These are phyloP conservation scores for Tortrix viridana DNA, from an alignment of 2,888 invertebrate genomes.

Conservation along the genomic window DNA sequence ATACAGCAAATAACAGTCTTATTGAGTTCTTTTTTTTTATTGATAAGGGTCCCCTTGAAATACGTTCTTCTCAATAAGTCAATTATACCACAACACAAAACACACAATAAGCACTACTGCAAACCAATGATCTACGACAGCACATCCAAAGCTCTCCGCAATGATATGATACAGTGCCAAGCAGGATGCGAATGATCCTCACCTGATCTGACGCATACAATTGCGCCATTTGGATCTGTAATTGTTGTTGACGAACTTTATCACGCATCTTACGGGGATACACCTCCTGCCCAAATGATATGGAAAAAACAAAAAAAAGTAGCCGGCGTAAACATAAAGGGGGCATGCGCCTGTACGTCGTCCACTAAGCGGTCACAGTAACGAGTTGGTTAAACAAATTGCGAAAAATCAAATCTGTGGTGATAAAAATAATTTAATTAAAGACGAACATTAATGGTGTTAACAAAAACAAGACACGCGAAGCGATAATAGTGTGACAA, in stretches of 20 bases:
- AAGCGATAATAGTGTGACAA: constrained; percentile 59
- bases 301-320: constrained; percentile 82
- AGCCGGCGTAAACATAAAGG: constrained; percentile 83
- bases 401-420: constrained; percentile 55
- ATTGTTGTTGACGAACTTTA: constrained; percentile 88
- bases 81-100: constrained; percentile 51
- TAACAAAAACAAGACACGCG: constrained; percentile 73
- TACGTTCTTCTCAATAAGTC: constrained; percentile 20
- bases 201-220: constrained; percentile 83
- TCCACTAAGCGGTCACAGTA: constrained; percentile 64
- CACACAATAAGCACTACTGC: constrained; percentile 63
- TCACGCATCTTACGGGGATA: constrained; percentile 93
- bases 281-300: constrained; percentile 88
- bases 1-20: constrained; percentile 45
- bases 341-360: constrained; percentile 73
- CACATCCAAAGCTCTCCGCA: constrained; percentile 81
- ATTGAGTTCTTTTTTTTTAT: constrained; percentile 23
- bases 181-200: constrained; percentile 79
- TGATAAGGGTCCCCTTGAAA: not conserved
- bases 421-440: constrained; percentile 55
- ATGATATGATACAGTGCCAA: constrained; percentile 67
- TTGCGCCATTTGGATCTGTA: constrained; percentile 85
- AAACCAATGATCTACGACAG: constrained; percentile 71
- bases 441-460: constrained; percentile 62
- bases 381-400: constrained; percentile 56